Base-by-base conservation (phyloP, 2,113 vertebrate genomes). In the Brachyhypopomus gauderio region DNA sequence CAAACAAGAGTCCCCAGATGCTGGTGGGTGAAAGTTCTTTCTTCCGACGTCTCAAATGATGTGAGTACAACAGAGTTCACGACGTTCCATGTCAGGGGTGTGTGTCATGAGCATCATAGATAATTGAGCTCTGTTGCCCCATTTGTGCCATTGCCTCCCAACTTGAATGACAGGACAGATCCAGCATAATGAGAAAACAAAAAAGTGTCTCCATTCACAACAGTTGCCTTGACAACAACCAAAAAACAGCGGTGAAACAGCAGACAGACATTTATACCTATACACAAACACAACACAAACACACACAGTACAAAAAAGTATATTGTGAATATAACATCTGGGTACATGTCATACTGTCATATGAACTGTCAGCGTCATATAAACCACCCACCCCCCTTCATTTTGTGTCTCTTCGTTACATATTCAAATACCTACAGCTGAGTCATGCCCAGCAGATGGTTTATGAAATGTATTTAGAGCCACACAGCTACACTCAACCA, bases 41-140 rank as follows among this genome's bases (percentile, higher is more conserved):
- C 34, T 87, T 87, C 85, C 80, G 59, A 23, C 17, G 72, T 79
- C 74, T 45, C 73, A 67, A 67, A 89, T 89, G 34, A 86, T 74
- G 69, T 48, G 84, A 84, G 84, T 84, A 90, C 77, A 84, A 85
- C 88, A 70, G 56, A 71, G 80, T 86, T 85, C 80, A 72, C 88
- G 86, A 86, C 88, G 90, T 82, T 52, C 72, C 48, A 84, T 88
- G 86, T 90, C 87, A 87, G 70, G 87, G 87, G 88, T 89, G 64
- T 69, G 38, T 76, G 85, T 63, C 86, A 88, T 71, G 41, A 79
- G 71, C 78, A 41, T 85, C 85, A 84, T 85, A 89, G 91, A 92
- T 92, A 93, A 91, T 89, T 85, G 85, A 86, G 85, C 87, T 80
- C 85, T 85, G 81, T 79, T 89, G 90, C 78, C 87, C 88, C 75